Conservation (phyloP, 2,797 vertebrate species). For the Acestrorhynchus altus region DNA sequence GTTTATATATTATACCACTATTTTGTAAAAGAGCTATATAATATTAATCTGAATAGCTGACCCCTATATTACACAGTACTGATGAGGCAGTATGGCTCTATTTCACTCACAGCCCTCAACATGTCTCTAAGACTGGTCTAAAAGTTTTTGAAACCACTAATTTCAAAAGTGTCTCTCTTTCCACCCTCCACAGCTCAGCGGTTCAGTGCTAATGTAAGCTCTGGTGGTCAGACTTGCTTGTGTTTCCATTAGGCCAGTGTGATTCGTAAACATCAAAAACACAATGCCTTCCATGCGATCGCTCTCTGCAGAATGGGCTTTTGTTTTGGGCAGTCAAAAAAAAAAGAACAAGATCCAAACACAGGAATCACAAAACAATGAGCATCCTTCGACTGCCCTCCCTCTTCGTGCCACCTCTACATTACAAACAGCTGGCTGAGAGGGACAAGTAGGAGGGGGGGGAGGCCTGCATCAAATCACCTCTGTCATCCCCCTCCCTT, state of each 20-base stretch:
- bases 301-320: conserved; percentile 46
- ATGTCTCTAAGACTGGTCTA: not conserved
- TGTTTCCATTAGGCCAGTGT: conserved; percentile 12
- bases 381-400: conserved; percentile 58
- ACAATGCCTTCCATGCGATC: conserved; percentile 51
- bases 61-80: too few relatives aligned
- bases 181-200: not conserved
- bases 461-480: conserved; percentile 52
- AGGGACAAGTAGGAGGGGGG: conserved; percentile 53
- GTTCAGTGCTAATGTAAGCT: not conserved
- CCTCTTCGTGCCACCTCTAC: conserved; percentile 53
- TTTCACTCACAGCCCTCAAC: not conserved
- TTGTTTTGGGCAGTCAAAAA: conserved; percentile 52
- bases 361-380: conserved; percentile 67
- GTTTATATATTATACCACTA: too few relatives aligned
- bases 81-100: not conserved
- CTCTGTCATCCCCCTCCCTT: conserved; percentile 74
- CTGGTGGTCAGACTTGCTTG: not conserved
- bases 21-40: too few relatives aligned
- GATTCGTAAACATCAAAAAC: conserved; percentile 46
- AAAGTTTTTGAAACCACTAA: not conserved
- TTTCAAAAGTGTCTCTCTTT: not conserved
- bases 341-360: conserved; percentile 45
- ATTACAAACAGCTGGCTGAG: conserved; percentile 57
- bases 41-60: too few relatives aligned